These are phyloP conservation scores for Gambusia holbrooki DNA, from an alignment of 2,113 vertebrate species.

Conservation along the genomic window DNA sequence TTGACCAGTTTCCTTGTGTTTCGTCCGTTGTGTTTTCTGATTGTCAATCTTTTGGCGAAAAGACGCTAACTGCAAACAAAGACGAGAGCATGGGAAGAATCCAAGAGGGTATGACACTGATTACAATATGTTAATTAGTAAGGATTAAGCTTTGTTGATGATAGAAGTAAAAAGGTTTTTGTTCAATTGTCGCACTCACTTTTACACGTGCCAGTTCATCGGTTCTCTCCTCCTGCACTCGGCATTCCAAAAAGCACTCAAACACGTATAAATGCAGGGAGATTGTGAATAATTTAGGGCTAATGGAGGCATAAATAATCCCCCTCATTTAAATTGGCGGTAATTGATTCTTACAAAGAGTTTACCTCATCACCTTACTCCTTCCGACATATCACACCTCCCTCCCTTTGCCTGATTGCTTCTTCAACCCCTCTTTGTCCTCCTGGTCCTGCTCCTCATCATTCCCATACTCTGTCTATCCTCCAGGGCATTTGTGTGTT, in stretches of 20 bases:
- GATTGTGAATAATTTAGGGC: slow-evolving; percentile 72
- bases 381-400: slow-evolving; percentile 10
- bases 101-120: slow-evolving; percentile 56
- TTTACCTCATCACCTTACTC: slow-evolving; percentile 37
- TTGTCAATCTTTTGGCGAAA: not conserved
- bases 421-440: slow-evolving; percentile 33
- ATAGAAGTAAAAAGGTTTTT: slow-evolving; percentile 72
- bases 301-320: slow-evolving; percentile 78
- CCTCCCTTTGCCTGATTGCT: not conserved
- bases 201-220: slow-evolving; percentile 24
- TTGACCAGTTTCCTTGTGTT: too few species aligned
- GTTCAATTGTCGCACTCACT: slow-evolving; percentile 59
- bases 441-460: slow-evolving; percentile 53
- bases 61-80: slow-evolving; percentile 27
- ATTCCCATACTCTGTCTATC: slow-evolving; percentile 67
- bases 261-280: slow-evolving; percentile 23
- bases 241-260: slow-evolving; percentile 13
- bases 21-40: not conserved
- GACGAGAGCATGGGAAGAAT: slow-evolving; percentile 30
- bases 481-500: slow-evolving; percentile 68
- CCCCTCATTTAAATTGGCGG: slow-evolving; percentile 59
- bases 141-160: slow-evolving; percentile 66
- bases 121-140: slow-evolving; percentile 70
- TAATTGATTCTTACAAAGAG: slow-evolving; percentile 66
- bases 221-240: slow-evolving; percentile 28